A percentile compares a stretch with the other conserved stretches of the same genome.
These are phyloP conservation scores for Acrobeloides nanus DNA, from an alignment of 2,888 invertebrate species.

Conservation along the genomic window DNA sequence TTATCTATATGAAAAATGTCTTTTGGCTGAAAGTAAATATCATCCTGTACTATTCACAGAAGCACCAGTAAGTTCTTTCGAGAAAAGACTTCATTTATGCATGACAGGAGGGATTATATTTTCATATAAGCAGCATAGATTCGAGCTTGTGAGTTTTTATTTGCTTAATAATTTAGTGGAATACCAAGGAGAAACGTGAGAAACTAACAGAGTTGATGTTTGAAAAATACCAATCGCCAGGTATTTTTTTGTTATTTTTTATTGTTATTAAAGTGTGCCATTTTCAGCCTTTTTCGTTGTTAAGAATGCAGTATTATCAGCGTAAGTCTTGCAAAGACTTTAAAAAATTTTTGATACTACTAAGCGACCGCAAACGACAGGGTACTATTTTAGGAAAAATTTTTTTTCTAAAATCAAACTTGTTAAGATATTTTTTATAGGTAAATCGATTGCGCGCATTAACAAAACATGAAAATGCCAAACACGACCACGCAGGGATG, in stretches of 20 bases:
- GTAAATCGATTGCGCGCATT: too few relatives aligned
- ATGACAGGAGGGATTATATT: too few relatives aligned
- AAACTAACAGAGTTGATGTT: conserved; percentile 92
- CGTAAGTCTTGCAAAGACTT: conserved; percentile 60
- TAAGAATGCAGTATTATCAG: conserved; percentile 92
- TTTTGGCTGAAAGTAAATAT: conserved; percentile 80
- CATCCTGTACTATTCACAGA: conserved; percentile 97
- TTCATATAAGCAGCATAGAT: conserved; percentile 8
- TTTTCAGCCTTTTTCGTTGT: conserved; percentile 95
- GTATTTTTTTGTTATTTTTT: too few relatives aligned
- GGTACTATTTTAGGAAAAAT: too few relatives aligned
- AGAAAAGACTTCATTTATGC: conserved; percentile 1
- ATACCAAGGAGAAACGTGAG: conserved; percentile 80
- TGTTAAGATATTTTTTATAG: too few relatives aligned
- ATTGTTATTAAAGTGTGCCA: too few relatives aligned
- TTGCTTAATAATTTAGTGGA: conserved; percentile 64
- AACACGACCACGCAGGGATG: too few relatives aligned
- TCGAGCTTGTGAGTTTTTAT: conserved; percentile 10
- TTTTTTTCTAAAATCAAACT: too few relatives aligned
- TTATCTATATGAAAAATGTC: conserved; percentile 84
- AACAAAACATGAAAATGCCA: too few relatives aligned
- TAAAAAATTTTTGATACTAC: too few relatives aligned
- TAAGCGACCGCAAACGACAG: too few relatives aligned
- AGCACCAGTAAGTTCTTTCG: conserved; percentile 64
- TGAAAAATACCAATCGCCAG: conserved; percentile 94